phyloP scores from a whole-genome alignment of 1,140 invertebrate species.

The Drosophila busckii region DNA sequence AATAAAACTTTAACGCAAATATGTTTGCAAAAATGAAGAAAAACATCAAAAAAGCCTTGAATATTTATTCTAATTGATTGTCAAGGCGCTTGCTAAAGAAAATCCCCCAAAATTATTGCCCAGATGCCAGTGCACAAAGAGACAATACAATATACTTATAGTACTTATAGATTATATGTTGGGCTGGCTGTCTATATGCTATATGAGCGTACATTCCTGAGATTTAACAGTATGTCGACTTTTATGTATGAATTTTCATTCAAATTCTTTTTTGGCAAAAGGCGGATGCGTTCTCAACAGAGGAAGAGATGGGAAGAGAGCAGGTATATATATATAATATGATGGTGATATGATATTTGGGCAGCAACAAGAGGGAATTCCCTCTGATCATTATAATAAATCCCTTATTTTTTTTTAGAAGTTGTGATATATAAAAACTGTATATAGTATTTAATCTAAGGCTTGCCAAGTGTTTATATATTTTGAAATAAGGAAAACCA shows the following conservation, averaged over 20 bases:
- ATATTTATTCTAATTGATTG: constrained; percentile 64
- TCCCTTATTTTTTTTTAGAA: no score
- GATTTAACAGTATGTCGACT: constrained; percentile 35
- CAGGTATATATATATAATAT: no score
- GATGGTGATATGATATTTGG: no score
- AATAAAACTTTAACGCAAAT: constrained; percentile 61
- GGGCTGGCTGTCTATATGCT: constrained; percentile 58
- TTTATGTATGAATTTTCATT: constrained; percentile 56
- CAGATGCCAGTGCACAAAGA: constrained; percentile 46
- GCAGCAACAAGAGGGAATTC: no score
- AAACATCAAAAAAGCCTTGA: constrained; percentile 4
- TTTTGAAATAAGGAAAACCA: constrained; percentile 27
- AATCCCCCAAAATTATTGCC: constrained; percentile 59
- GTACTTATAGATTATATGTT: constrained; percentile 20
- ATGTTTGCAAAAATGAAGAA: constrained; percentile 3
- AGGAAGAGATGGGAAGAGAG: no score
- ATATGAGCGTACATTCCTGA: constrained; percentile 67
- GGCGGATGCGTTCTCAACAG: background rate
- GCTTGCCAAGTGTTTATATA: constrained; percentile 7
- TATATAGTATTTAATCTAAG: background rate
- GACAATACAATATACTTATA: constrained; percentile 17
- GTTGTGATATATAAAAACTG: no score
- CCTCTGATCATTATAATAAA: no score
- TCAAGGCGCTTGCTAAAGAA: constrained; percentile 51
- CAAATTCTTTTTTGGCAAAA: constrained; percentile 53